Evolutionary conservation across 1,140 invertebrate species (phyloP).

Genomic region (Phortica variegata): DNA sequence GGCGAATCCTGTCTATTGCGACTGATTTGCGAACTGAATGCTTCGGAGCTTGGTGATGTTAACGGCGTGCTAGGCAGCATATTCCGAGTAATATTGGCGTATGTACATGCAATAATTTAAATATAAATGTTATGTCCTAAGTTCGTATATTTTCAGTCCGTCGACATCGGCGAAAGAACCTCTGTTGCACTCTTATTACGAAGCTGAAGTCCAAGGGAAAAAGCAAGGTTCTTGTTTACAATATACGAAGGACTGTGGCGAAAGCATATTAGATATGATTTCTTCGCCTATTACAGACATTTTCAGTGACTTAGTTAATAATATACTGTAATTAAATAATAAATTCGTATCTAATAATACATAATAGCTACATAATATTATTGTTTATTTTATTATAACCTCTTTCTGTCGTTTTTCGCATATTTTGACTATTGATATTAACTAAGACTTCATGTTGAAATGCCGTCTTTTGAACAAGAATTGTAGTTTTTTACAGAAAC

Average conservation of each 20-base stretch:
- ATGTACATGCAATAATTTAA: background rate
- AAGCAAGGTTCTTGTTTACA: constrained; percentile 46
- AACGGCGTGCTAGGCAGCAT: constrained; percentile 48
- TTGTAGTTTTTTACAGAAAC: no score
- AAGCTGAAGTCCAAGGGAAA: constrained; percentile 60
- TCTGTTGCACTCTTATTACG: constrained; percentile 60
- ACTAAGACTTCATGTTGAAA: no score
- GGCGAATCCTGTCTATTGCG: constrained; percentile 44
- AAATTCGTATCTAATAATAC: no score
- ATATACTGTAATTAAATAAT: no score
- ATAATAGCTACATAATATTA: no score
- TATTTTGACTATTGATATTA: no score
- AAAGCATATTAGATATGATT: constrained; percentile 40
- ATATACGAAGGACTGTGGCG: constrained; percentile 47
- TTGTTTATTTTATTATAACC: no score
- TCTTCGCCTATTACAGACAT: constrained; percentile 38
- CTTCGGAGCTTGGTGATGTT: constrained; percentile 32
- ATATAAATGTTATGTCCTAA: background rate
- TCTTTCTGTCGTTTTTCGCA: no score
- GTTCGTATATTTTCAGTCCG: constrained; percentile 51
- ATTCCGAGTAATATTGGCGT: constrained; percentile 45
- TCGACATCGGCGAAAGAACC: constrained; percentile 62
- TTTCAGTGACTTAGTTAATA: background rate
- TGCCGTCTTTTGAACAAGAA: no score
- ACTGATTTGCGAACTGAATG: constrained; percentile 42